Evolutionary conservation across 2,113 vertebrate species (phyloP), one percentile per base, ranked within the genome.

Genomic region (Cettia cetti): DNA sequence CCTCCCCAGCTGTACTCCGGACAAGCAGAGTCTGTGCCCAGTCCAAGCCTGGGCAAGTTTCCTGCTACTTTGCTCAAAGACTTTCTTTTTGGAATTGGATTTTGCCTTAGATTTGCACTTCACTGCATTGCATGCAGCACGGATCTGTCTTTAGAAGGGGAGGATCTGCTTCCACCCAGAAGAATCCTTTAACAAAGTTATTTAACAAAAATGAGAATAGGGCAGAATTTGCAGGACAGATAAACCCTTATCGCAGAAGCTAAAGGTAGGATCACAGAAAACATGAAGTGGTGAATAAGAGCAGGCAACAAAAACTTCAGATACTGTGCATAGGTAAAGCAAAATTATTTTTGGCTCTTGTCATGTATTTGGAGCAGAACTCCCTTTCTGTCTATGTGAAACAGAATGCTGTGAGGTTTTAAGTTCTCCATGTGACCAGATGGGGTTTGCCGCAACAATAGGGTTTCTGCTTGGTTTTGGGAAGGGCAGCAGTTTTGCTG

Each of bases 391-490:
- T 71, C 71, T 49, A 4, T 94, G 90, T 13, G 27, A 93, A 94
- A 92, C 53, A 94, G 65, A 94, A 90, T 86, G 30, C 53, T 16
- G 1, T 11, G 57, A 89, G 89, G 90, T 93, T 94, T 96, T 78
- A 78, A 93, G 56, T 95, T 96, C 74, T 69, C n/a, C 86, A 86
- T 68, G 80, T 96, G 95, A 95, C 95, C 92, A 86, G 80, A 83
- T 89, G 80, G 61, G 92, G 86, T 86, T 96, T 94, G 82, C 96
- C 76, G 8, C 94, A 94, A 95, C 94, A 95, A 95, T 96, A 93
- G 92, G 82, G 85, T 95, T 97, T 94, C 88, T 93, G 44, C 92
- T 94, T 83, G 90, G 90, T 90, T 96, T 97, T 96, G 90, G 95
- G 90, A 96, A 93, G 94, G 72, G 88, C 95, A 61, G 80, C 24